Evolutionary conservation across 2,888 invertebrate genomes (phyloP).

Genomic region (Lysandra bellargus): DNA sequence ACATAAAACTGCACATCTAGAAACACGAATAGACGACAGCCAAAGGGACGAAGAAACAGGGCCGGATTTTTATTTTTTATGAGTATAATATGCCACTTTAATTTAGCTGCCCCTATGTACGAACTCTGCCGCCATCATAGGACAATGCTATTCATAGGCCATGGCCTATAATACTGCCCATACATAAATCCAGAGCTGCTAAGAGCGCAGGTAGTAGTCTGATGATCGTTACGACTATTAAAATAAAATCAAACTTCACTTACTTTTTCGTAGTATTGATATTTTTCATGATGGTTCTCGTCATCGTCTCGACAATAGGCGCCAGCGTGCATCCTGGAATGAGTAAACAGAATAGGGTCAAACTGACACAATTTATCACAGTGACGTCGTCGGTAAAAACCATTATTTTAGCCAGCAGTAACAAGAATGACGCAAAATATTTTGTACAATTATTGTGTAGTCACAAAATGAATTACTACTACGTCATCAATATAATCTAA

Average conservation of each 20-base stretch:
- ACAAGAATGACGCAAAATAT: not conserved
- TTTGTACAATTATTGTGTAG: not conserved
- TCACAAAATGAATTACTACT: not conserved
- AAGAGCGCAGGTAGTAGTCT: too few relatives aligned
- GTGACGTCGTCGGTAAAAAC: not conserved
- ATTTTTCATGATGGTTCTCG: not conserved
- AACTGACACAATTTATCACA: not conserved
- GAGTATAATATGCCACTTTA: too few relatives aligned
- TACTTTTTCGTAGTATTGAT: not conserved
- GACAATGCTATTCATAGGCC: too few relatives aligned
- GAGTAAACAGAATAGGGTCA: slow-evolving; percentile 4
- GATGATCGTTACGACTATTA: too few relatives aligned
- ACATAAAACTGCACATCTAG: too few relatives aligned
- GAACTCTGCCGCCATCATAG: too few relatives aligned
- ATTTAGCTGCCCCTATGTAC: too few relatives aligned
- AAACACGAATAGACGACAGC: too few relatives aligned
- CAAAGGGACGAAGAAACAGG: too few relatives aligned
- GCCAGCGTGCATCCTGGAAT: not conserved
- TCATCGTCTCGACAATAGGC: not conserved
- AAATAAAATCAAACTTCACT: not conserved
- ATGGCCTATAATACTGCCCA: too few relatives aligned
- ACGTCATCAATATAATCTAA: not conserved
- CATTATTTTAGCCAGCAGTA: not conserved
- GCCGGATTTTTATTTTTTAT: too few relatives aligned
- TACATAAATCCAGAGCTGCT: too few relatives aligned